Evolutionary conservation across 2,113 vertebrate genomes (phyloP).

Genomic region (Serinus canaria): DNA sequence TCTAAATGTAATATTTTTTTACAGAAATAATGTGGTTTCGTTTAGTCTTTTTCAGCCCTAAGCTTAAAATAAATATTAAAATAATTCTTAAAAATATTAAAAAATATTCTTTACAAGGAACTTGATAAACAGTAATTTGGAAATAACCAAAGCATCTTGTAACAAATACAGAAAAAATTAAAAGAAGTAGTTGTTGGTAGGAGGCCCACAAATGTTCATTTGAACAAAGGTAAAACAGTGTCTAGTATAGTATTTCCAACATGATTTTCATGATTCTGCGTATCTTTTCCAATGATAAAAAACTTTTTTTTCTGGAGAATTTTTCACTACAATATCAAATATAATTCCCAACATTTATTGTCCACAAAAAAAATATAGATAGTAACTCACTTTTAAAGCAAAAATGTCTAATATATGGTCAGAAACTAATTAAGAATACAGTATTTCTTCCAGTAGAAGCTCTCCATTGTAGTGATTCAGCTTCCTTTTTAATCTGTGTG

Average conservation of each 20-base stretch:
- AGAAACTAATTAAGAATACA: constrained; percentile 58
- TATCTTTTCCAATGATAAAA: background rate
- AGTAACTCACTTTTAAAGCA: constrained; percentile 3
- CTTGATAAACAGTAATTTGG: background rate
- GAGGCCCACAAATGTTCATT: background rate
- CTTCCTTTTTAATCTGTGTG: constrained; percentile 22
- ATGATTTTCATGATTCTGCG: background rate
- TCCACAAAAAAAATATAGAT: constrained; percentile 14
- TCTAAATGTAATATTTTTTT: background rate
- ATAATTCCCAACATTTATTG: background rate
- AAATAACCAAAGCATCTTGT: background rate
- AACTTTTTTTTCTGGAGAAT: background rate
- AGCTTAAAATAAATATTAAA: background rate
- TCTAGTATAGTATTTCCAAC: background rate
- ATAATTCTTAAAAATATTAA: background rate
- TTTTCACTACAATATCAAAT: background rate
- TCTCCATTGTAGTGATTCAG: constrained; percentile 27
- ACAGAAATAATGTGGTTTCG: background rate
- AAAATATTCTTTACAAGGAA: background rate
- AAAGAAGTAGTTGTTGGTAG: rapidly evolving
- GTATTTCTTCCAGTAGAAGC: constrained; percentile 43
- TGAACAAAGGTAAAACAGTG: background rate
- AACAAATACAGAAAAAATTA: background rate
- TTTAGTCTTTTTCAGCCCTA: background rate
- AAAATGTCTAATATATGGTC: constrained; percentile 34